Evolutionary conservation across 2,113 vertebrate species (phyloP), one percentile per base, ranked within the genome.

Genomic region (Chaetops frenatus): DNA sequence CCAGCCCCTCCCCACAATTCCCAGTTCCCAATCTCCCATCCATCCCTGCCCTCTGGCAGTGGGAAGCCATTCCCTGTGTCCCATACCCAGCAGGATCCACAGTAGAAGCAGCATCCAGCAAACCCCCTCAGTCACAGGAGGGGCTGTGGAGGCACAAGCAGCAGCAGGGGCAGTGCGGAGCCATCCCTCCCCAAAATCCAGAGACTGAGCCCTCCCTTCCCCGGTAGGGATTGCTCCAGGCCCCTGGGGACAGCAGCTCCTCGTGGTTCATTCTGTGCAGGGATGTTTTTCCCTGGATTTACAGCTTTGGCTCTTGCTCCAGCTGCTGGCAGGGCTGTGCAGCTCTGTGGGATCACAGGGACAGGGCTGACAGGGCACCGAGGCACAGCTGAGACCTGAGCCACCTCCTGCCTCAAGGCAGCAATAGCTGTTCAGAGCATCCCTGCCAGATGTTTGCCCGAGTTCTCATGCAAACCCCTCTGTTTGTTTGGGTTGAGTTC

Each of bases 241-340:
- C 31, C 31, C 62, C 23, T 7, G 70, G 70, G 51, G 16, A 2
- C 6, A 45, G 14, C 64, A 13, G 54, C 5, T 47, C 74, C 51
- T 3, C 38, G 2, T 12, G 15, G 47, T 6, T 29, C 16, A 18
- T 47, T 56, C 33, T 2, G 5, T 10, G 31, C 60, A 22, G 48
- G 53, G 33, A 6, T 5, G 50, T 3, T n/a, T 29, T 70, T 28
- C 54, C 20, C 18, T 0, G 1, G 1, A 0, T 62, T 45, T 42
- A 3, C 44, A 21, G 42, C 38, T 53, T 25, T 38, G 48, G 77
- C 57, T 48, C 50, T 51, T 40, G 56, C 70, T 71, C 3, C 35
- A 58, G 64, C 58, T 77, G 15, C 11, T 28, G 85, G 24, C 73
- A 28, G 33, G 9, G 53, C 58, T 81, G 70, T 86, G 87, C 56